These are phyloP conservation scores for Amphipoea oculea DNA, from an alignment of 2,888 invertebrate species.

Conservation along the genomic window DNA sequence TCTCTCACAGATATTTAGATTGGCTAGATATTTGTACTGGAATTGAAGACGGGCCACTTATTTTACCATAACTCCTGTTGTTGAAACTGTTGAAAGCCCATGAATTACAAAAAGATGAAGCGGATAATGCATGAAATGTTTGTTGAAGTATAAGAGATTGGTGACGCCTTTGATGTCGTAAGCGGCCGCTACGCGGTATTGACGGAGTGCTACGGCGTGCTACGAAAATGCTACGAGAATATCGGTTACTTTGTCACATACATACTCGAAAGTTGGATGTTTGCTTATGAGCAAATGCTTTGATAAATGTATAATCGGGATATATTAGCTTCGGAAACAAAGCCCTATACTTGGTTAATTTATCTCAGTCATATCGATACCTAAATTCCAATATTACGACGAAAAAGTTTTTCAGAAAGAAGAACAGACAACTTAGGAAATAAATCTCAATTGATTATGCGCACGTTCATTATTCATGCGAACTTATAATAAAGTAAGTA, in stretches of 20 bases:
- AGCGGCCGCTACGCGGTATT: constrained; percentile 35
- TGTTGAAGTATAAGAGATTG: constrained; percentile 12
- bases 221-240: constrained; percentile 53
- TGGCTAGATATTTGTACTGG: constrained; percentile 39
- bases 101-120: background rate
- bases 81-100: background rate
- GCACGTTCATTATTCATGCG: constrained; percentile 40
- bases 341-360: constrained; percentile 26
- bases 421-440: constrained; percentile 35
- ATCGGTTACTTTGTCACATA: constrained; percentile 8
- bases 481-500: constrained; percentile 27
- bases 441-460: constrained; percentile 55
- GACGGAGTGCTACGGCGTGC: constrained; percentile 45
- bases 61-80: background rate
- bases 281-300: background rate
- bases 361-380: constrained; percentile 41
- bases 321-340: constrained; percentile 10
- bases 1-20: constrained; percentile 53
- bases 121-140: constrained; percentile 21
- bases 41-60: constrained; percentile 14
- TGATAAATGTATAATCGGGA: background rate
- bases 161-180: background rate
- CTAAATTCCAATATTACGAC: constrained; percentile 16
- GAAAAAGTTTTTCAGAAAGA: constrained; percentile 26
- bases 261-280: background rate